A percentile compares a stretch with the other conserved stretches of the same genome.
Evolutionary conservation across 2,113 vertebrate species (phyloP).

Genomic region (Phalacrocorax carbo): DNA sequence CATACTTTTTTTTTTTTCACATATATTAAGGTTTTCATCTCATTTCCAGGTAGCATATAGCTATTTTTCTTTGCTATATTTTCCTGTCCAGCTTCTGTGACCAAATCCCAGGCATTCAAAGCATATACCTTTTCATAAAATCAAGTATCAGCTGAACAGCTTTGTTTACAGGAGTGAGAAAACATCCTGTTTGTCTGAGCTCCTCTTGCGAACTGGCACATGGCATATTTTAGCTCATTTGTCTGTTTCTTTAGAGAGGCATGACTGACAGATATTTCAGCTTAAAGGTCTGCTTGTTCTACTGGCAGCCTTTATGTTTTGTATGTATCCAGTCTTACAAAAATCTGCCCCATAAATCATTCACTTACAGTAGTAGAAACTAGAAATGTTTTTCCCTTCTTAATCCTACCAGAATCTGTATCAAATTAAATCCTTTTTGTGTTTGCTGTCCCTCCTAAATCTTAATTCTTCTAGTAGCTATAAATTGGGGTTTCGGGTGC

Average conservation of each 20-base stretch:
- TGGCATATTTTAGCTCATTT: neutral
- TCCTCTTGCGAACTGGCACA: neutral
- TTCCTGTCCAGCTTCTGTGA: neutral
- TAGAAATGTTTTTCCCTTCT: neutral
- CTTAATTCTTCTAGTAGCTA: neutral
- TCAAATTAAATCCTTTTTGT: neutral
- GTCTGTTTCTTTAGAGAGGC: neutral
- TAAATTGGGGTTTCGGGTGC: accelerated
- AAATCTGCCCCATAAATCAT: neutral
- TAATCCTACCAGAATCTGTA: neutral
- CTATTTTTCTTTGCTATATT: neutral
- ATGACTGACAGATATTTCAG: neutral
- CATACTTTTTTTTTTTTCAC: neutral
- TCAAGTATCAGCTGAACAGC: neutral
- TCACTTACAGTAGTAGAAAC: neutral
- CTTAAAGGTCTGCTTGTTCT: neutral
- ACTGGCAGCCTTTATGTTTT: neutral
- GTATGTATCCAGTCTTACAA: neutral
- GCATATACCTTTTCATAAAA: neutral
- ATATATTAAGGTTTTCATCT: neutral
- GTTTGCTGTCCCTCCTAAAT: neutral
- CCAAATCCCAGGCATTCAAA: neutral
- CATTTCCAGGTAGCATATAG: neutral
- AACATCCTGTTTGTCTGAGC: neutral
- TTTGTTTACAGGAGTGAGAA: neutral